A percentile compares a stretch with the other conserved stretches of the same genome.
phyloP scores from a whole-genome alignment of 2,113 vertebrate species.

The Rattus rattus region DNA sequence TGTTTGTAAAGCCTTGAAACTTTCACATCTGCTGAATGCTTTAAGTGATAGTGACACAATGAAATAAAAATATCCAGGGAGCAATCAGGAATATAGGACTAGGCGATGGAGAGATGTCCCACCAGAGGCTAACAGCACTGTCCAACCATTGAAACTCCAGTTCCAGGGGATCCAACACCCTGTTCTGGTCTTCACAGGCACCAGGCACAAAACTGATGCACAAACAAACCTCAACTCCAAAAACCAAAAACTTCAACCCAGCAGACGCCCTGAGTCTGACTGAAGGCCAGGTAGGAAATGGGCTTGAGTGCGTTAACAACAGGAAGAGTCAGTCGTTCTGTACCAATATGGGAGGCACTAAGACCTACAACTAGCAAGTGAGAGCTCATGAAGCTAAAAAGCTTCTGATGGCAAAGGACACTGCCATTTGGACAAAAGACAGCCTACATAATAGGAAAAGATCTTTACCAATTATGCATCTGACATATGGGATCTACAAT shows the following conservation, averaged over 20 bases:
- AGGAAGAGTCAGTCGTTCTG: not conserved
- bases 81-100: not conserved
- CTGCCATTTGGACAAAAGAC: not conserved
- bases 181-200: not conserved
- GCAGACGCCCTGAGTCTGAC: not conserved
- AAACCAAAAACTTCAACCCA: not conserved
- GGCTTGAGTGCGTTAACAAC: not conserved
- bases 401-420: not conserved
- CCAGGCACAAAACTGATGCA: not conserved
- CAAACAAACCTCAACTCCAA: not conserved
- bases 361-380: not conserved
- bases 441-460: not conserved
- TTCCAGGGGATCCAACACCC: not conserved
- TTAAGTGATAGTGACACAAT: not conserved
- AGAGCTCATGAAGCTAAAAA: not conserved
- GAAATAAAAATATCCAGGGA: slow-evolving; percentile 12
- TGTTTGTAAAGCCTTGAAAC: not conserved
- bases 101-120: not conserved
- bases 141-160: not conserved
- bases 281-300: not conserved
- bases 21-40: not conserved
- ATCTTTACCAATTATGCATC: not conserved
- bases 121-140: not conserved
- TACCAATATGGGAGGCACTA: not conserved
- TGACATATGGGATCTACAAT: not conserved